Evolutionary conservation across 2,888 invertebrate species (phyloP).

Genomic region (Meiosimyza decipiens): DNA sequence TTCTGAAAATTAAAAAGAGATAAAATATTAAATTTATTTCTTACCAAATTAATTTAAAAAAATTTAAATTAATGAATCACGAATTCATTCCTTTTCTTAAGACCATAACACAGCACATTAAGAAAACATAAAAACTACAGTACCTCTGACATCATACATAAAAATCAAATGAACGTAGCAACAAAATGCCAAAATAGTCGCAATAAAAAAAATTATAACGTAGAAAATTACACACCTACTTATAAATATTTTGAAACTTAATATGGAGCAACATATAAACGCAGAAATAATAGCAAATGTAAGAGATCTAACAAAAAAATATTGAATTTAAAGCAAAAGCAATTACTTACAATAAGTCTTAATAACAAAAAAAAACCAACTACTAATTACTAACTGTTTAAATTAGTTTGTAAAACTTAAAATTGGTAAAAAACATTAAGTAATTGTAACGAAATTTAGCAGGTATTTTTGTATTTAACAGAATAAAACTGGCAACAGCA

Average conservation of each 20-base stretch:
- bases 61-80: too few relatives aligned
- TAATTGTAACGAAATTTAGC: conserved; percentile 21
- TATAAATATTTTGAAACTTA: too few relatives aligned
- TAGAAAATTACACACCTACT: neutral
- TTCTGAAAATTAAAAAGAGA: too few relatives aligned
- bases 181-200: conserved; percentile 20
- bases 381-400: neutral
- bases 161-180: conserved; percentile 8
- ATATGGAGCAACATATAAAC: too few relatives aligned
- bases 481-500: conserved; percentile 18
- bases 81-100: neutral
- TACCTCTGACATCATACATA: conserved; percentile 34
- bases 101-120: neutral
- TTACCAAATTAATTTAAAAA: too few relatives aligned
- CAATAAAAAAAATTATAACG: neutral
- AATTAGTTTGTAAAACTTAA: neutral
- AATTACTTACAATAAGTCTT: conserved; percentile 19
- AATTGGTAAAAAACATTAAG: neutral
- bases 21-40: too few relatives aligned
- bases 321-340: conserved; percentile 10
- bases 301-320: neutral
- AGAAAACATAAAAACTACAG: conserved; percentile 26
- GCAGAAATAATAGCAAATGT: neutral
- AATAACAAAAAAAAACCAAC: conserved; percentile 9
- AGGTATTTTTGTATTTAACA: conserved; percentile 40